Percentiles rank a stretch among this genome's conserved stretches.
These are phyloP conservation scores for Hirudo medicinalis DNA, from an alignment of 1,140 invertebrate species.

Conservation along the genomic window DNA sequence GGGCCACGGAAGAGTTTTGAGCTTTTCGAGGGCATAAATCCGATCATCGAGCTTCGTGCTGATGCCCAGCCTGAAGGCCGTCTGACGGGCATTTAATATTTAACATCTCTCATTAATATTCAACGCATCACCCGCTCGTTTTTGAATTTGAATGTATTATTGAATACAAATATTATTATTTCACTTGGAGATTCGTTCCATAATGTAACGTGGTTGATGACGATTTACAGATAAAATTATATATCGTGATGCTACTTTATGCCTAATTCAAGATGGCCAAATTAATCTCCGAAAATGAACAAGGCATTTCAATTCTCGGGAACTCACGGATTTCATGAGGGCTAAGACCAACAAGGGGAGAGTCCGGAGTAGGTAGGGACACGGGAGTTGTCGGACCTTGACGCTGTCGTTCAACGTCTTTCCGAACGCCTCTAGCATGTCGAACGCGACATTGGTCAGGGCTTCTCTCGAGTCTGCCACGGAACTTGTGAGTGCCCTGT, in stretches of 20 bases:
- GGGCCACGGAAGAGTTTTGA: slow-evolving; percentile 72
- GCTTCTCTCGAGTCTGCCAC: slow-evolving; percentile 85
- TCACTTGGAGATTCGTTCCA: too few relatives aligned
- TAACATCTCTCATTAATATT: too few relatives aligned
- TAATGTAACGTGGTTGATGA: too few relatives aligned
- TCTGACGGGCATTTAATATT: slow-evolving; percentile 41
- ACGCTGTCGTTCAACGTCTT: slow-evolving; percentile 46
- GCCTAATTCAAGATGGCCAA: too few relatives aligned
- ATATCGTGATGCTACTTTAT: too few relatives aligned
- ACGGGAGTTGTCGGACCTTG: slow-evolving; percentile 55
- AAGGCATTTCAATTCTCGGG: not conserved
- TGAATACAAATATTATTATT: too few relatives aligned
- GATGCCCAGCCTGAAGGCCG: slow-evolving; percentile 69
- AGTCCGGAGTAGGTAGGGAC: slow-evolving; percentile 59
- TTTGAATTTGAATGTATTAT: too few relatives aligned
- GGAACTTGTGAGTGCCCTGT: slow-evolving; percentile 68
- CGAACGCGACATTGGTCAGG: slow-evolving; percentile 82
- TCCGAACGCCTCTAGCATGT: slow-evolving; percentile 73
- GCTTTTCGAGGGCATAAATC: slow-evolving; percentile 77
- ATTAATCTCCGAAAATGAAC: too few relatives aligned
- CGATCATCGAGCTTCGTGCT: slow-evolving; percentile 82
- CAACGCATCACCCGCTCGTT: too few relatives aligned
- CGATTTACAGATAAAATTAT: too few relatives aligned
- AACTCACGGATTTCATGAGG: slow-evolving; percentile 72
- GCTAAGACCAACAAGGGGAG: slow-evolving; percentile 79